These are phyloP conservation scores for Rhinopithecus roxellana DNA, from an alignment of 2,113 vertebrate species.

Conservation along the genomic window DNA sequence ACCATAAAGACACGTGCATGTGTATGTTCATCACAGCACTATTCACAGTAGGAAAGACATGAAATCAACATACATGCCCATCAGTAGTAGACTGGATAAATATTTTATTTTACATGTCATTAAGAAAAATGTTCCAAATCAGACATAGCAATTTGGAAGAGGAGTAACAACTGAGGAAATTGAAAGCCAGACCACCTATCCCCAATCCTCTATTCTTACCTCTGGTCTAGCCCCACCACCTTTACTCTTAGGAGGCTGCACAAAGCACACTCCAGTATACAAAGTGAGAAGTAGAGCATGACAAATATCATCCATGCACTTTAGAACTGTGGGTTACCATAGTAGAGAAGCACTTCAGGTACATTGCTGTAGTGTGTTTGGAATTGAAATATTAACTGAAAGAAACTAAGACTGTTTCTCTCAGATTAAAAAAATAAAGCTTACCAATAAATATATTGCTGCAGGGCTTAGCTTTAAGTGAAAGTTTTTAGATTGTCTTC, in stretches of 20 bases:
- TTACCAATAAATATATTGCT: conserved; percentile 24
- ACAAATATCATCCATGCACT: conserved; percentile 14
- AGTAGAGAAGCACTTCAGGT: conserved; percentile 43
- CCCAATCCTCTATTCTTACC: neutral
- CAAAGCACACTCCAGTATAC: neutral
- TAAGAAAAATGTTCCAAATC: conserved; percentile 49
- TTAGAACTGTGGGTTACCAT: conserved; percentile 48
- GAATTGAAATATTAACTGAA: conserved; percentile 59
- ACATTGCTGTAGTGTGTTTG: neutral
- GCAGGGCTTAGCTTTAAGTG: neutral
- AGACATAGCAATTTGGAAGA: neutral
- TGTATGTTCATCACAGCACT: too few species aligned
- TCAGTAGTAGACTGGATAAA: too few species aligned
- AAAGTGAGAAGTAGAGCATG: neutral
- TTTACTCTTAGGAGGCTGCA: neutral
- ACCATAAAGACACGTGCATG: too few species aligned
- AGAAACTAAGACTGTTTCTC: conserved; percentile 24
- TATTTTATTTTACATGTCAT: neutral
- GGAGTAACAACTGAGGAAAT: neutral
- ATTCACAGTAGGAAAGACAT: too few species aligned
- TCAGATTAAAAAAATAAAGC: neutral
- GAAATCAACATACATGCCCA: too few species aligned
- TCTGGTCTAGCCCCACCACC: neutral
- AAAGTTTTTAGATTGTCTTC: neutral
- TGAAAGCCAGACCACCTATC: neutral